phyloP scores from a whole-genome alignment of 1,140 invertebrate species.

The Hirudo medicinalis region DNA sequence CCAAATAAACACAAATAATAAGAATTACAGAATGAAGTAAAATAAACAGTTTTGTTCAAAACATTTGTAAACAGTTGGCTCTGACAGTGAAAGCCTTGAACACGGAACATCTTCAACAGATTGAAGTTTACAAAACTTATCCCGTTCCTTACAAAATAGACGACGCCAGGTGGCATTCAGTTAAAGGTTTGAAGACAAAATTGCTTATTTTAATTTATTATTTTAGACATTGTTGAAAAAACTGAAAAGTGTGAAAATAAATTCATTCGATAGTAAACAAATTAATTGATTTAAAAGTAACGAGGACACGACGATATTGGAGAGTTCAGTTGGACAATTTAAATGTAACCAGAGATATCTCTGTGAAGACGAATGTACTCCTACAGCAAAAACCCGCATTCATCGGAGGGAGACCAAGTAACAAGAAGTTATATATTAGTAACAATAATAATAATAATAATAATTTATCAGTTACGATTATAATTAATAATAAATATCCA shows the following conservation, averaged over 20 bases:
- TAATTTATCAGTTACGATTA: not conserved
- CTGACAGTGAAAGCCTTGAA: constrained; percentile 17
- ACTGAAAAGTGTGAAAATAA: too few species aligned
- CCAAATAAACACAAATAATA: too few species aligned
- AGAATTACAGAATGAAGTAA: too few species aligned
- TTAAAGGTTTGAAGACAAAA: constrained; percentile 6
- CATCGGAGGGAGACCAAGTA: constrained; percentile 19
- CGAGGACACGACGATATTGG: not conserved
- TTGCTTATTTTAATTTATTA: too few species aligned
- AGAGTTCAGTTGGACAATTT: constrained; percentile 9
- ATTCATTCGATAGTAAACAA: too few species aligned
- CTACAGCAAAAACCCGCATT: not conserved
- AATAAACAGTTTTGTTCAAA: not conserved
- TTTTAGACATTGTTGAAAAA: too few species aligned
- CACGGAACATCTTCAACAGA: constrained; percentile 17
- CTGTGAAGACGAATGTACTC: constrained; percentile 2
- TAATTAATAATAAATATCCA: not conserved
- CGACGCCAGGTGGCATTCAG: constrained; percentile 16
- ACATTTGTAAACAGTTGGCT: constrained; percentile 4
- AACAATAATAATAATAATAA: constrained; percentile 1
- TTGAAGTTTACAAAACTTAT: constrained; percentile 16
- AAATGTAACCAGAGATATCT: not conserved
- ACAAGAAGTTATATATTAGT: not conserved
- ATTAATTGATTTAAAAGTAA: not conserved
- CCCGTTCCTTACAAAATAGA: constrained; percentile 15